phyloP scores from a whole-genome alignment of 1,140 invertebrate species.

The Temnothorax nylanderi region DNA sequence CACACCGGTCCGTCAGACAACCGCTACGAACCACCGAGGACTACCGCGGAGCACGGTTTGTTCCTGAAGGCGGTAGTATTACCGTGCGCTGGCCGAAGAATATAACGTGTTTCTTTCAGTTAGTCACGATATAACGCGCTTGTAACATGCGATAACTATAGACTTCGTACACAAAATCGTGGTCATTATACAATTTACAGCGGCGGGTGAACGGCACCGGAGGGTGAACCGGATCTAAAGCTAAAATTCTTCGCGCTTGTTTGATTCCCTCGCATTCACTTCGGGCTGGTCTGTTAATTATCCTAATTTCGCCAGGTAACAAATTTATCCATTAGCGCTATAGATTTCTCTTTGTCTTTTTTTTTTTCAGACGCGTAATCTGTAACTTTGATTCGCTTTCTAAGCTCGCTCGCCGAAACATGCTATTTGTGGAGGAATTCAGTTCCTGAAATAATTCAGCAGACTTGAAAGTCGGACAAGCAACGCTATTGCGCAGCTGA shows the following conservation, averaged over 20 bases:
- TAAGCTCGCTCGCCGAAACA: constrained; percentile 1
- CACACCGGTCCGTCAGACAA: constrained; percentile 37
- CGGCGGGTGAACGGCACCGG: background rate
- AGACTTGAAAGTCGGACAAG: background rate
- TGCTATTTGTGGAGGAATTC: background rate
- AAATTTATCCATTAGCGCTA: background rate
- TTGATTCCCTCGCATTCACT: constrained; percentile 14
- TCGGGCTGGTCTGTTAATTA: constrained; percentile 20
- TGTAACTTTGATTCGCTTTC: constrained; percentile 50
- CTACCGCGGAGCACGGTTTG: constrained; percentile 36
- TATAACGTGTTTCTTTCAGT: constrained; percentile 53
- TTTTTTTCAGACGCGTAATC: background rate
- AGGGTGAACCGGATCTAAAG: constrained; percentile 9
- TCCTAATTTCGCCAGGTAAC: constrained; percentile 13
- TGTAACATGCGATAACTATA: constrained; percentile 10
- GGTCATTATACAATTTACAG: constrained; percentile 13
- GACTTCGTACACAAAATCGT: background rate
- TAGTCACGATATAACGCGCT: constrained; percentile 34
- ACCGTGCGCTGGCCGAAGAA: background rate
- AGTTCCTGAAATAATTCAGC: constrained; percentile 17
- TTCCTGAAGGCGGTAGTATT: constrained; percentile 27
- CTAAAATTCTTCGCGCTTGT: constrained; percentile 16
- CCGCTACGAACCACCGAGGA: constrained; percentile 40
- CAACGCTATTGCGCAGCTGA: background rate
- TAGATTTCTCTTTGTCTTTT: constrained; percentile 15